phyloP scores from a whole-genome alignment of 30 jellyfish, hydroid and myxozoan genomes.

The Cassiopea xamachana region DNA sequence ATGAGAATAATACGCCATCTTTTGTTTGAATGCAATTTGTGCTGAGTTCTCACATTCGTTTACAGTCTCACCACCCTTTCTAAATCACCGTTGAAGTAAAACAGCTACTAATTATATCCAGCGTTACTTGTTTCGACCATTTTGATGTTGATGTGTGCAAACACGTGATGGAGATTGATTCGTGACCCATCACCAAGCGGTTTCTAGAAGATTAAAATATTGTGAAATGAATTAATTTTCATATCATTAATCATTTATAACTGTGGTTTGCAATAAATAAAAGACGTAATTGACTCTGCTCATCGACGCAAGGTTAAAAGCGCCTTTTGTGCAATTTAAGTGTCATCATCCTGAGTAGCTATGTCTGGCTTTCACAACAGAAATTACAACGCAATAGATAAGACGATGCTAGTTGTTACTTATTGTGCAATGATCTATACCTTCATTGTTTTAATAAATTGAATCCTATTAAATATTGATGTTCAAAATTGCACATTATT shows the following conservation, averaged over 20 bases:
- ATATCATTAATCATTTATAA: not conserved
- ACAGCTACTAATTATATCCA: no score
- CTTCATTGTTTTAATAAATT: no score
- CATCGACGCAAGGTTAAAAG: not conserved
- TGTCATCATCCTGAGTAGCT: not conserved
- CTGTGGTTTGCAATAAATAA: not conserved
- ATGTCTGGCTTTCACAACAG: no score
- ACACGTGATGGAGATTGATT: not conserved
- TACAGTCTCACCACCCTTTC: no score
- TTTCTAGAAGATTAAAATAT: not conserved
- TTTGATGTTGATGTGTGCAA: no score
- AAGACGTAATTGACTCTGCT: not conserved
- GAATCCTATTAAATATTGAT: no score
- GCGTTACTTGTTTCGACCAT: no score
- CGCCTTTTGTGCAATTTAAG: not conserved
- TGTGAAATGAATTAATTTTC: slow-evolving; percentile 9
- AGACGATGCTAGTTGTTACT: not conserved
- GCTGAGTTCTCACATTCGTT: no score
- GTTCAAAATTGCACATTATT: no score
- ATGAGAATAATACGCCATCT: no score
- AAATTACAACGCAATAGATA: not conserved
- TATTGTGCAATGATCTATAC: not conserved
- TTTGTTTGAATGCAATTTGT: no score
- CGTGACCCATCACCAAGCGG: slow-evolving; percentile 12
- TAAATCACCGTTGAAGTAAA: no score